Percentiles rank a stretch among this genome's conserved stretches.
Conservation (phyloP, 2,797 vertebrate genomes). For the Pangasius larnaudii region DNA sequence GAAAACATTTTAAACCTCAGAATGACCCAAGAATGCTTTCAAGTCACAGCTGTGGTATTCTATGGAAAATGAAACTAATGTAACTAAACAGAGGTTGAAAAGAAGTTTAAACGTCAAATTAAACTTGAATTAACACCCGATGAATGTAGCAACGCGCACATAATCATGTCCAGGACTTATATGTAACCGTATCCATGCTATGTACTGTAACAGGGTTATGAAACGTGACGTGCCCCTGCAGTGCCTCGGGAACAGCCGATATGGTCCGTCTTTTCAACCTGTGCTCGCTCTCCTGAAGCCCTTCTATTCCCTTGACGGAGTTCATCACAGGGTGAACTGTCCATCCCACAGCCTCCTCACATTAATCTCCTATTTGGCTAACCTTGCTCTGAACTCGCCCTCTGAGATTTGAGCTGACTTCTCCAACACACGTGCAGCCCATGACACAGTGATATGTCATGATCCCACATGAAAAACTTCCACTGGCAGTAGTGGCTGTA, state of each 20-base stretch:
- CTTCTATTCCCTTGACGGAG: slow-evolving; percentile 82
- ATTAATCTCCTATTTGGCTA: slow-evolving; percentile 90
- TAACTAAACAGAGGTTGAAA: background rate
- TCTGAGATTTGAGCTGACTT: slow-evolving; percentile 76
- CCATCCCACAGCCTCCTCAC: slow-evolving; percentile 79
- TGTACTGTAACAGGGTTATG: background rate
- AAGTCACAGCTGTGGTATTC: background rate
- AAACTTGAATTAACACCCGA: background rate
- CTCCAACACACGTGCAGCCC: slow-evolving; percentile 73
- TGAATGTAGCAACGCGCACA: background rate
- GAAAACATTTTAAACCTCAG: background rate
- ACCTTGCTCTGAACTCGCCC: slow-evolving; percentile 89
- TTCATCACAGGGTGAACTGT: slow-evolving; percentile 83
- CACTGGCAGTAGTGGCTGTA: slow-evolving; percentile 35
- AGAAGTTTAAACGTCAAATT: slow-evolving; percentile 9
- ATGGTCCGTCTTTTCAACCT: slow-evolving; percentile 72
- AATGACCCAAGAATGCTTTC: background rate
- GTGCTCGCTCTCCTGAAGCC: slow-evolving; percentile 73
- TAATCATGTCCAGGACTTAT: background rate
- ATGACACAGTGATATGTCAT: slow-evolving; percentile 64
- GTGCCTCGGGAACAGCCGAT: slow-evolving; percentile 24
- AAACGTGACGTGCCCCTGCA: slow-evolving; percentile 25
- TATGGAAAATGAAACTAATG: background rate
- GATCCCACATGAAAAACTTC: slow-evolving; percentile 62
- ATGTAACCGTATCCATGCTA: background rate